Evolutionary conservation across 2,113 vertebrate species (phyloP).

Genomic region (Prunella fulvescens): DNA sequence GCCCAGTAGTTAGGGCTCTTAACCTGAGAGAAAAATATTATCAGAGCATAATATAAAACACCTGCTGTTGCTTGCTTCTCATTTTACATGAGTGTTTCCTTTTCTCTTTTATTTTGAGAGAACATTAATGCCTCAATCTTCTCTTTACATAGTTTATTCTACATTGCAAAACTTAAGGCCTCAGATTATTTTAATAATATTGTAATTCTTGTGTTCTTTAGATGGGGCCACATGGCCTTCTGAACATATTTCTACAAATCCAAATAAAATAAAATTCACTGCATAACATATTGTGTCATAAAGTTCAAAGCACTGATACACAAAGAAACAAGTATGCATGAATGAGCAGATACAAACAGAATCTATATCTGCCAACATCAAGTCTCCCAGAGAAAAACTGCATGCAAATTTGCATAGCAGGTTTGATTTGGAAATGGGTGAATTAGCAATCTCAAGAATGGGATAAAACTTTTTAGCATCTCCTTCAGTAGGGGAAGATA

Average conservation of each 20-base stretch:
- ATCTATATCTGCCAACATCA: not conserved
- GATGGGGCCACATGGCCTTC: not conserved
- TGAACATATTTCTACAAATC: not conserved
- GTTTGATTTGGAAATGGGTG: not conserved
- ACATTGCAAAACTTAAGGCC: not conserved
- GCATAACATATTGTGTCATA: not conserved
- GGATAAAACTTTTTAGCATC: not conserved
- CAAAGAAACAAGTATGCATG: not conserved
- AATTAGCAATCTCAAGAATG: not conserved
- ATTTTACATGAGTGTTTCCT: not conserved
- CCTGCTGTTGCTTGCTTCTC: not conserved
- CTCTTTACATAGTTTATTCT: not conserved
- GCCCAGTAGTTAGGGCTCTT: conserved; percentile 15
- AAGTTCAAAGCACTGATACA: not conserved
- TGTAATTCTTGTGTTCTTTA: not conserved
- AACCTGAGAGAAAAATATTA: conserved; percentile 7
- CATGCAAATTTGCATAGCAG: not conserved
- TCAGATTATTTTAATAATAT: not conserved
- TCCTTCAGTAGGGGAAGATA: not conserved
- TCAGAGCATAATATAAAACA: not conserved
- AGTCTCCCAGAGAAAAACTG: not conserved
- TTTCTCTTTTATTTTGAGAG: not conserved
- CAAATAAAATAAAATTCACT: not conserved
- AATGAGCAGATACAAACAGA: not conserved
- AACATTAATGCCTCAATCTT: not conserved